Evolutionary conservation across 2,797 vertebrate species (phyloP).

Genomic region (Calcarius lapponicus): DNA sequence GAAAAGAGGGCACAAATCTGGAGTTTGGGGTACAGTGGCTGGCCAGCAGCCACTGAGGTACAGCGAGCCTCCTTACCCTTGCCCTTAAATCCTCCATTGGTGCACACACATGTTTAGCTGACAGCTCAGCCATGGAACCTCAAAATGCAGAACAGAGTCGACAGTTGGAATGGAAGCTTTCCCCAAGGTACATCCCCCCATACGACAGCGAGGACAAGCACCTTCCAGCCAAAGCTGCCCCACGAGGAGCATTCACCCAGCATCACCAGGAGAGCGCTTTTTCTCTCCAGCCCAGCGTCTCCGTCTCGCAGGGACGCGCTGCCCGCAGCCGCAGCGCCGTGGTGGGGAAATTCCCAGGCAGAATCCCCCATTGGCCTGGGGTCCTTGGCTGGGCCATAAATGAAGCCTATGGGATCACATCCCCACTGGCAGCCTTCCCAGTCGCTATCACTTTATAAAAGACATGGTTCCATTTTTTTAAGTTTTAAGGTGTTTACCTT

Average conservation of each 20-base stretch:
- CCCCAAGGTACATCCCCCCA: neutral
- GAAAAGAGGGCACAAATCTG: neutral
- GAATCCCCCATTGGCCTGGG: fast-evolving
- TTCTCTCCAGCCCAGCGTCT: neutral
- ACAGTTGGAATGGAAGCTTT: neutral
- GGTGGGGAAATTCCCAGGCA: fast-evolving
- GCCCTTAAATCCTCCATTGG: neutral
- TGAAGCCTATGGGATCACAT: fast-evolving
- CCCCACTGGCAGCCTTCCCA: neutral
- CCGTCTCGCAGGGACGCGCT: fast-evolving
- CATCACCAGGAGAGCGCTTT: fast-evolving
- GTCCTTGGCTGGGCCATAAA: fast-evolving
- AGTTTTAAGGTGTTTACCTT: neutral
- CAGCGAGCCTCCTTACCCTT: neutral
- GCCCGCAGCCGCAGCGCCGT: fast-evolving
- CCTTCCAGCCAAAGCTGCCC: fast-evolving
- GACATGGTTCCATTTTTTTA: neutral
- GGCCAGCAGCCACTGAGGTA: neutral
- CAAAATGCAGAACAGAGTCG: neutral
- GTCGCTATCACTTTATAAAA: neutral
- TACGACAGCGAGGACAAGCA: fast-evolving
- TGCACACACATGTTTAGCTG: fast-evolving
- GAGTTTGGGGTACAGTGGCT: neutral
- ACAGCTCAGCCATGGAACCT: neutral
- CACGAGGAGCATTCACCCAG: fast-evolving